Evolutionary conservation across 2,113 vertebrate genomes (phyloP), one percentile per base, ranked within the genome.

Genomic region (Corynorhinus townsendii): DNA sequence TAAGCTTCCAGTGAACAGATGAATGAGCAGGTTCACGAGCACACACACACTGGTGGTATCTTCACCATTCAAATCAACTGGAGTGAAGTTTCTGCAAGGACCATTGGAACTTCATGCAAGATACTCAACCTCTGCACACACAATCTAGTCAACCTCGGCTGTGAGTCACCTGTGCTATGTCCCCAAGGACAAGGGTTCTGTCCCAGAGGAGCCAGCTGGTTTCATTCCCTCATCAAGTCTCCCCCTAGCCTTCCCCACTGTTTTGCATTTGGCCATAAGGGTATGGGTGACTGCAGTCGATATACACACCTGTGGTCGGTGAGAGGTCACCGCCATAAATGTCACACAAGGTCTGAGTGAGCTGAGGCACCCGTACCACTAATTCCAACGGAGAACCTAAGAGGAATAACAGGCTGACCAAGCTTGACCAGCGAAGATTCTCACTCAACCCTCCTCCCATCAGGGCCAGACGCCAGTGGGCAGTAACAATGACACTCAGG

Each of bases 1-100:
- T 71, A 14, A 49, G 7, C 45, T 71, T 66, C 88, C n/a, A 33
- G 30, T 2, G 19, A 87, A 86, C 22, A 76, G 49, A 75, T 1
- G 30, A 68, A 80, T 1, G 30, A 62, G 33, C n/a, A 33, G 40
- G 33, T 17, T 4, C 33, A 28, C 2, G 45, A 28, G n/a, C 5
- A 4, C 11, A 3, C 0, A 52, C 0, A 5, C 26, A 7, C 40
- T 20, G 5, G 5, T 1, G 38, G 4, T 2, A 30, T 33, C 69
- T 15, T 89, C 38, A 17, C 20, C 75, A 35, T 22, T 69, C 54
- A 11, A 26, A 66, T 16, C 59, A 52, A 71, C 28, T 20, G 30
- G 28, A 17, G 33, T 8, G 35, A 56, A 45, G n/a, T 43, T 45
- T 47, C 66, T 26, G 4, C 64, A 81, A 56, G 59, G 80, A 72